Percentiles rank a stretch among this genome's conserved stretches.
Conservation (phyloP, 2,797 vertebrate genomes). For the Xenopus petersii region DNA sequence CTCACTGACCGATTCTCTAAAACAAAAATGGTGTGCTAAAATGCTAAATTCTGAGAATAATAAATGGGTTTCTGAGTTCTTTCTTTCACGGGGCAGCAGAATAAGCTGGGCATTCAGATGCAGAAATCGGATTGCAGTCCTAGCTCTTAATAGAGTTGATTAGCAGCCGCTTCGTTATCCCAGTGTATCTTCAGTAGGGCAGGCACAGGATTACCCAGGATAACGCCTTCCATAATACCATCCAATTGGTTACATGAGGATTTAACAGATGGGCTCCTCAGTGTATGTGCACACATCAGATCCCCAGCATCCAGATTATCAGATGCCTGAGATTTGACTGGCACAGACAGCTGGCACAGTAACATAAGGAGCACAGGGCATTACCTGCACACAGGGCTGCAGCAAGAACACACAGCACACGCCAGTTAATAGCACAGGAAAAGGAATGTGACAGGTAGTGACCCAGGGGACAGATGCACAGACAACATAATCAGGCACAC, state of each 20-base stretch:
- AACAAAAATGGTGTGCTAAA: too few relatives aligned
- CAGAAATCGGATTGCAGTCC: slow-evolving; percentile 88
- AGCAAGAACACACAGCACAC: slow-evolving; percentile 7
- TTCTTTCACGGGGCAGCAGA: slow-evolving; percentile 5
- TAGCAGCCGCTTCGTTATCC: slow-evolving; percentile 88
- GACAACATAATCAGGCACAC: not conserved
- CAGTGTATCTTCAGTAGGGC: slow-evolving; percentile 83
- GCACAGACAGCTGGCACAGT: slow-evolving; percentile 36
- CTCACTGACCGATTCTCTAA: too few relatives aligned
- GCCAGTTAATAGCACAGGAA: not conserved
- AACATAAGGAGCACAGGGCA: slow-evolving; percentile 33
- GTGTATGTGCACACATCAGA: slow-evolving; percentile 66
- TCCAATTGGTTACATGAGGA: slow-evolving; percentile 87
- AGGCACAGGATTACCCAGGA: slow-evolving; percentile 85
- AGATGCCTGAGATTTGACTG: slow-evolving; percentile 40
- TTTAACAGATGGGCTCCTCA: slow-evolving; percentile 66
- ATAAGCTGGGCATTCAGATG: slow-evolving; percentile 49
- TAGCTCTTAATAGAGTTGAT: slow-evolving; percentile 95
- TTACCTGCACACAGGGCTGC: slow-evolving; percentile 16
- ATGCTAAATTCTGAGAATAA: too few relatives aligned
- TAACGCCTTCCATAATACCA: slow-evolving; percentile 82
- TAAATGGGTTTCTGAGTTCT: not conserved
- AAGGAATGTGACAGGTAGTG: not conserved
- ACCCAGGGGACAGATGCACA: not conserved
- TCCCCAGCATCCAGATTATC: slow-evolving; percentile 56